These are phyloP conservation scores for Hydractinia echinata DNA, from an alignment of 30 jellyfish, hydroid and myxozoan genomes.

Conservation along the genomic window DNA sequence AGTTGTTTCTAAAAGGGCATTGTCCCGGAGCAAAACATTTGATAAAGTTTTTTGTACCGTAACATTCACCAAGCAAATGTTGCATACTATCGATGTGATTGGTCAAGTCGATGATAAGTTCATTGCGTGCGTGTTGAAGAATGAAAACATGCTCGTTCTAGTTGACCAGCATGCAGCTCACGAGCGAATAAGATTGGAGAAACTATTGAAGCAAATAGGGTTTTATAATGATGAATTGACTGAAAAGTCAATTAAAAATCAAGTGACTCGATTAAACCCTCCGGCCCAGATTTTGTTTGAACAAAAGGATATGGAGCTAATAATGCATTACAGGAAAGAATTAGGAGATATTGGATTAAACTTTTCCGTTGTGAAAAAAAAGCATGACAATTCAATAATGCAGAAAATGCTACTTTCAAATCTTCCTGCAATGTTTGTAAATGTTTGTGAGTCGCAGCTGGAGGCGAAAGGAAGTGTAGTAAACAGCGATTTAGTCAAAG, in stretches of 20 bases:
- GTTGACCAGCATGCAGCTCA: conserved; percentile 98
- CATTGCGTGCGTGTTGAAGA: conserved; percentile 54
- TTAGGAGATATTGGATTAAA: conserved; percentile 9
- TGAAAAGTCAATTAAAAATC: not conserved
- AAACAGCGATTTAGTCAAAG: conserved; percentile 37
- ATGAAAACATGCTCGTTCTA: conserved; percentile 18
- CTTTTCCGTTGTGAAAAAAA: not conserved
- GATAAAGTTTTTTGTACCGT: conserved; percentile 16
- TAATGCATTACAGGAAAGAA: conserved; percentile 11
- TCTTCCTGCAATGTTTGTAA: conserved; percentile 26
- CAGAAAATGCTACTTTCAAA: conserved; percentile 9
- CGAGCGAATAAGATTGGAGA: conserved; percentile 81
- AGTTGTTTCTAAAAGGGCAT: conserved; percentile 33
- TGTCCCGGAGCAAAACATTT: conserved; percentile 34
- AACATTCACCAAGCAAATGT: conserved; percentile 40
- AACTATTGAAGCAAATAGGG: conserved; percentile 48
- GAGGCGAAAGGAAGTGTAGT: conserved; percentile 26
- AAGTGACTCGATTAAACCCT: conserved; percentile 2
- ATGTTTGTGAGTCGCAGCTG: conserved; percentile 27
- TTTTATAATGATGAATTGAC: not conserved
- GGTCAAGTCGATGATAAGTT: conserved; percentile 92
- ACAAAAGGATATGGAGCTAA: conserved; percentile 15
- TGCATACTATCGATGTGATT: conserved; percentile 42
- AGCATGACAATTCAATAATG: not conserved
- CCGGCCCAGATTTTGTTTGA: conserved; percentile 20